Evolutionary conservation across 2,113 vertebrate genomes (phyloP), one percentile per base, ranked within the genome.

Genomic region (Apus apus): DNA sequence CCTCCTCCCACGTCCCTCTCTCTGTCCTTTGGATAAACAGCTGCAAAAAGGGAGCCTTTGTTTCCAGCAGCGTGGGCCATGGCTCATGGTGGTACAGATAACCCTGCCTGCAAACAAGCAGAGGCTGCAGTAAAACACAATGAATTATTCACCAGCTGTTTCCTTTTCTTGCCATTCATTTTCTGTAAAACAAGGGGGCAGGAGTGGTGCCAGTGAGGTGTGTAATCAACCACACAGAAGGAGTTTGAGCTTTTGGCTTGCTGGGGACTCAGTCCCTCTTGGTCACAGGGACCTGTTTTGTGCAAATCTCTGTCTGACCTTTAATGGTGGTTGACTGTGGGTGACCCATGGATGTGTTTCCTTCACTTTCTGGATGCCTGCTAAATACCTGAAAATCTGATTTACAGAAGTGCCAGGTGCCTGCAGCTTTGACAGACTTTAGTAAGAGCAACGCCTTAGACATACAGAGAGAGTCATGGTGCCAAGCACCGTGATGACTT

Each of bases 21-120:
- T 5, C 0, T 34, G 64, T 82, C 22, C 77, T 89, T 72, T 58
- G 84, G 45, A 81, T 83, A 89, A 96, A 95, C 93, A 96, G 87
- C 38, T 8, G 5, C 57, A 71, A 30, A 96, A 94, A 93, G 45
- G 73, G 36, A 92, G 85, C 67, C 94, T 96, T 96, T 96, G 94
- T 97, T 94, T 89, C 40, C 88, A 53, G 88, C 74, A 71, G 40
- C 5, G 0, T 25, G 75, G 76, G 85, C 94, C 91, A 94, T 67
- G 91, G 96, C 95, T 94, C 77, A 1, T 81, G 75, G 85, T 96
- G 95, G 95, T 92, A 96, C 96, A 54, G 90, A 96, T 58, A 81
- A 85, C 93, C 75, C 85, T 85, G 79, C 62, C 75, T 72, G 74
- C 40, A 75, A 68, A 85, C 56, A 23, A 56, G 91, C 65, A 20